phyloP scores from a whole-genome alignment of 2,113 vertebrate species.

The Amphilophus citrinellus region DNA sequence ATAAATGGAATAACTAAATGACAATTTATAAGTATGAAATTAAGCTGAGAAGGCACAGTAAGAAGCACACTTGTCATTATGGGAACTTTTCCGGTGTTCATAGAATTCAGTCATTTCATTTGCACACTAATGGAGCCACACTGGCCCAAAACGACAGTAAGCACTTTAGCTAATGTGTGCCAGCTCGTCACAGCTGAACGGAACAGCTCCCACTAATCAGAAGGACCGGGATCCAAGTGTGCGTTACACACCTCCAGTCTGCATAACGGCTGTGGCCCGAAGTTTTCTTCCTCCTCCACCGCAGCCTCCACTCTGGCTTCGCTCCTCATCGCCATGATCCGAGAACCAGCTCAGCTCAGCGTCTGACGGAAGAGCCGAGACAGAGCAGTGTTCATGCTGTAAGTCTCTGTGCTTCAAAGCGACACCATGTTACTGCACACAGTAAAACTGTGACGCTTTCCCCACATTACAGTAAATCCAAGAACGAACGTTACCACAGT shows the following conservation, averaged over 20 bases:
- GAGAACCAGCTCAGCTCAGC: not conserved
- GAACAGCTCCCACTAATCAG: not conserved
- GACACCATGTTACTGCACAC: not conserved
- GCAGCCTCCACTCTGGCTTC: constrained; percentile 81
- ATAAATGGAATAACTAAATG: no score
- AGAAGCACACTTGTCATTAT: no score
- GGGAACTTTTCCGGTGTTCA: no score
- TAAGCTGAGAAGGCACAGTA: no score
- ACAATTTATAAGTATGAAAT: no score
- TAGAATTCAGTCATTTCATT: no score
- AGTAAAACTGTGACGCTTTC: not conserved
- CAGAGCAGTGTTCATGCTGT: not conserved
- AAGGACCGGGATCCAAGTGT: not conserved
- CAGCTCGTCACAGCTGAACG: no score
- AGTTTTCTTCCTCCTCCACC: constrained; percentile 91
- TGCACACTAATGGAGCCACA: no score
- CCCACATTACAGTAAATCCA: not conserved
- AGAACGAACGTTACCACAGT: not conserved
- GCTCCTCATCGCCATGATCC: constrained; percentile 89
- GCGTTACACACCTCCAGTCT: constrained; percentile 86
- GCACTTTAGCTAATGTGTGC: no score
- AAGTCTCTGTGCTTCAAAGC: not conserved
- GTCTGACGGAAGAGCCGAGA: not conserved
- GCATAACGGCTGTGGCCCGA: constrained; percentile 90
- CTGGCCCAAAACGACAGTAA: no score